Conservation (phyloP, 2,797 vertebrate species). For the Arremon brunneinucha region DNA sequence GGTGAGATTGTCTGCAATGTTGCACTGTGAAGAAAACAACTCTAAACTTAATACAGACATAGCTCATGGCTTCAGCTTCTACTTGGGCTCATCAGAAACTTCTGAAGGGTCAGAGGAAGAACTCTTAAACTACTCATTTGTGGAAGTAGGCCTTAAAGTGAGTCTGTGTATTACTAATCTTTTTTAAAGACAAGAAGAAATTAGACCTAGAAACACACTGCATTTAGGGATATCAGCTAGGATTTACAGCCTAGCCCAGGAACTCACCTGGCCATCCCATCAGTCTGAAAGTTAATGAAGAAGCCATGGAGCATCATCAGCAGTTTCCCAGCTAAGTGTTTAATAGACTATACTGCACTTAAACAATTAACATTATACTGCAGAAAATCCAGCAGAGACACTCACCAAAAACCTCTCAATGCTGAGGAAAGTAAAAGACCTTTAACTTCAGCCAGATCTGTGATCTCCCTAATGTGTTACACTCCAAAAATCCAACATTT, state of each 20-base stretch:
- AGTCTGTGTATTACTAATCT: not conserved
- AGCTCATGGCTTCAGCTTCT: not conserved
- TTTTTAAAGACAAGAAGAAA: not conserved
- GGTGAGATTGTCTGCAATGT: not conserved
- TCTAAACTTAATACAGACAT: not conserved
- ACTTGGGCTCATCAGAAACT: not conserved
- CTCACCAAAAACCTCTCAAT: not conserved
- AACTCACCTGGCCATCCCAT: not conserved
- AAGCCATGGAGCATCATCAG: not conserved
- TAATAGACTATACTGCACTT: not conserved
- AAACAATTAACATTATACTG: not conserved
- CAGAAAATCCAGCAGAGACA: not conserved
- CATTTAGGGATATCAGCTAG: not conserved
- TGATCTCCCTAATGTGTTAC: not conserved
- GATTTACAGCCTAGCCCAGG: not conserved
- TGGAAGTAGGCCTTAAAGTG: not conserved
- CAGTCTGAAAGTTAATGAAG: not conserved
- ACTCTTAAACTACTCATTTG: not conserved
- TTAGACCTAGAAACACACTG: not conserved
- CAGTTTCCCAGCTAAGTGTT: not conserved
- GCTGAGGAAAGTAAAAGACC: not conserved
- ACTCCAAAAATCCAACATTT: not conserved
- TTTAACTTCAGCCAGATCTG: not conserved
- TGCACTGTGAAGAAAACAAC: not conserved
- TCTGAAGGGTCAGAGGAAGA: not conserved